Evolutionary conservation across 2,888 invertebrate species (phyloP).

Genomic region (Microchrysa polita): DNA sequence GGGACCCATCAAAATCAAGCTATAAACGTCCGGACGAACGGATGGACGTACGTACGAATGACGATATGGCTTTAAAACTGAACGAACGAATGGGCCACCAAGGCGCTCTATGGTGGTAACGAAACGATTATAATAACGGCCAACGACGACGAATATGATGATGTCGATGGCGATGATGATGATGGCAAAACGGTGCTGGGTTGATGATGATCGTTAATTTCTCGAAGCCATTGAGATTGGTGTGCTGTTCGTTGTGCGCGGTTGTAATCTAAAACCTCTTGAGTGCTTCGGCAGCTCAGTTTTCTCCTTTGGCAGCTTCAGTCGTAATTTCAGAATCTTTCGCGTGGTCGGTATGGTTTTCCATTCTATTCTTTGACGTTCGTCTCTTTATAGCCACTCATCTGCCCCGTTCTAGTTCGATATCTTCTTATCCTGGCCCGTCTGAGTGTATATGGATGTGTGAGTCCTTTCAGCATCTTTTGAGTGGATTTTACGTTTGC

Average conservation of each 20-base stretch:
- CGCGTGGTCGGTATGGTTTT: constrained; percentile 35
- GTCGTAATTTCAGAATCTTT: constrained; percentile 33
- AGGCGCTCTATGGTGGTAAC: not conserved
- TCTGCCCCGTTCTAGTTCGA: constrained; percentile 2
- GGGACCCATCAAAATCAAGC: constrained; percentile 26
- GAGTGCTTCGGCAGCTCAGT: not conserved
- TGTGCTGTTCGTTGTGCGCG: too few relatives aligned
- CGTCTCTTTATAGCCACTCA: not conserved
- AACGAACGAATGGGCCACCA: constrained; percentile 10
- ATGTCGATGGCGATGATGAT: not conserved
- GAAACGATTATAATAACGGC: not conserved
- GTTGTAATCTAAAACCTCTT: constrained; percentile 40
- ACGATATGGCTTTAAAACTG: constrained; percentile 10
- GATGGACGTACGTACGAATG: too few relatives aligned
- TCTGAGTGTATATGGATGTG: too few relatives aligned
- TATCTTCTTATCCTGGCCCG: constrained; percentile 4
- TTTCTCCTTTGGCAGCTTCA: not conserved
- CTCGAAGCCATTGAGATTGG: constrained; percentile 28
- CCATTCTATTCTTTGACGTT: constrained; percentile 14
- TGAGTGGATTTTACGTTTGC: constrained; percentile 16
- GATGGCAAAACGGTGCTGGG: constrained; percentile 20
- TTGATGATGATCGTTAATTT: constrained; percentile 36
- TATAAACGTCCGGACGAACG: not conserved
- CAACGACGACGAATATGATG: too few relatives aligned
- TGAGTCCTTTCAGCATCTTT: constrained; percentile 18